A percentile compares a stretch with the other conserved stretches of the same genome.
Conservation (phyloP, 2,797 vertebrate species). For the Poeciliopsis turneri region DNA sequence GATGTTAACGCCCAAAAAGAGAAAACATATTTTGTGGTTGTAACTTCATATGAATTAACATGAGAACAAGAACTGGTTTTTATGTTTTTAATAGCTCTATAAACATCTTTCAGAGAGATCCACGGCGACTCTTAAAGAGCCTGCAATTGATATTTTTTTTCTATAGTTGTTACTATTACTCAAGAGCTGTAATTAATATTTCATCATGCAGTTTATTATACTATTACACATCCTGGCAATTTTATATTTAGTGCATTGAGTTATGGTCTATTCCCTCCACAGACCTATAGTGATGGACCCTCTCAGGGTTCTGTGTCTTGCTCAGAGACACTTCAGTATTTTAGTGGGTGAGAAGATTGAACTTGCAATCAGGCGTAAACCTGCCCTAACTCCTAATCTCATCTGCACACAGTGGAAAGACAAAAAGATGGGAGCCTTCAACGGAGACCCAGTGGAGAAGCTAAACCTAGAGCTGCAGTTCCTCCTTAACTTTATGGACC, state of each 20-base stretch:
- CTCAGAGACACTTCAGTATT: background rate
- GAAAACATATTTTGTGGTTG: background rate
- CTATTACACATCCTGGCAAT: background rate
- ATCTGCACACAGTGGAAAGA: constrained; percentile 1
- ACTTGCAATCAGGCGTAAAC: background rate
- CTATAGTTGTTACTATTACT: background rate
- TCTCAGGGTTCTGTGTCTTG: background rate
- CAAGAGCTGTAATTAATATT: background rate
- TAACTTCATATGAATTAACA: constrained; percentile 11
- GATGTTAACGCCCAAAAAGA: constrained; percentile 33
- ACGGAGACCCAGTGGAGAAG: background rate
- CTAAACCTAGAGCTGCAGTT: background rate
- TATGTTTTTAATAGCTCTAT: background rate
- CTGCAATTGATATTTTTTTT: background rate
- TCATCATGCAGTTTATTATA: background rate
- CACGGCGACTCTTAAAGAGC: background rate
- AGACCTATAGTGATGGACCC: background rate
- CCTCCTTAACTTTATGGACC: constrained; percentile 2
- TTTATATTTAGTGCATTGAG: background rate
- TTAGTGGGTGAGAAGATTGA: background rate
- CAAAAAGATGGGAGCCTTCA: background rate
- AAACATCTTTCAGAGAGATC: background rate
- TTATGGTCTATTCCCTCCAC: background rate
- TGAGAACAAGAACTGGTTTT: background rate
- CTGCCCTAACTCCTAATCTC: background rate